These are phyloP conservation scores for Cydia fagiglandana DNA, from an alignment of 1,140 invertebrate genomes.

Conservation along the genomic window DNA sequence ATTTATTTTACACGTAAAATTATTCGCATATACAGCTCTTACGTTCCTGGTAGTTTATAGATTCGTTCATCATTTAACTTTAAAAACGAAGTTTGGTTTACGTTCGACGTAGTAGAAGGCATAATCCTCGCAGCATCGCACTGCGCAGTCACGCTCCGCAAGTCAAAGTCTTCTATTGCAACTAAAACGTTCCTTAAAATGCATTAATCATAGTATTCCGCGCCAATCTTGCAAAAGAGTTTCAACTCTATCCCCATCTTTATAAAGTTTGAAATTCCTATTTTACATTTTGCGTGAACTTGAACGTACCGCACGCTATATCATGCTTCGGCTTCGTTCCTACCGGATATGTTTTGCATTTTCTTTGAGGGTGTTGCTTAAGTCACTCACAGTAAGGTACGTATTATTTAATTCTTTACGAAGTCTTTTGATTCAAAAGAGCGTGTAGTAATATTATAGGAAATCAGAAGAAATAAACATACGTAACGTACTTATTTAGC, in stretches of 20 bases:
- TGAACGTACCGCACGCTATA: constrained; percentile 42
- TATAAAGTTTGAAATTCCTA: constrained; percentile 46
- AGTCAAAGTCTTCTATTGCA: constrained; percentile 59
- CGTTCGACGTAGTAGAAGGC: constrained; percentile 25
- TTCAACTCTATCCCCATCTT: constrained; percentile 40
- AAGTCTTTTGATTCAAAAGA: not conserved
- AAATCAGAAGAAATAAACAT: not conserved
- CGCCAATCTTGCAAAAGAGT: constrained; percentile 36
- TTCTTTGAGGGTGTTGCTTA: constrained; percentile 40
- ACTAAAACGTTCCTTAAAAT: constrained; percentile 62
- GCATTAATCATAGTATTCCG: constrained; percentile 60
- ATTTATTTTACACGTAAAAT: too few relatives aligned
- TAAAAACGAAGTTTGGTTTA: constrained; percentile 22
- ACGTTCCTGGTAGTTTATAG: not conserved
- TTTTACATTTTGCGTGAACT: constrained; percentile 43
- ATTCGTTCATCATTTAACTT: constrained; percentile 20
- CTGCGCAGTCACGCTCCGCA: constrained; percentile 46
- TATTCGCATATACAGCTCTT: too few relatives aligned
- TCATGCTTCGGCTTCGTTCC: constrained; percentile 40
- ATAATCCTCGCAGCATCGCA: constrained; percentile 39
- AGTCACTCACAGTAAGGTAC: constrained; percentile 32
- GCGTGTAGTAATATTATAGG: not conserved
- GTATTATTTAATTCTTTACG: constrained; percentile 1
- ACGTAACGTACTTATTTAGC: not conserved
- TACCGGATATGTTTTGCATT: constrained; percentile 48